Percentiles rank a stretch among this genome's conserved stretches.
Conservation (phyloP, 2,113 vertebrate genomes). For the Edolisoma coerulescens region DNA sequence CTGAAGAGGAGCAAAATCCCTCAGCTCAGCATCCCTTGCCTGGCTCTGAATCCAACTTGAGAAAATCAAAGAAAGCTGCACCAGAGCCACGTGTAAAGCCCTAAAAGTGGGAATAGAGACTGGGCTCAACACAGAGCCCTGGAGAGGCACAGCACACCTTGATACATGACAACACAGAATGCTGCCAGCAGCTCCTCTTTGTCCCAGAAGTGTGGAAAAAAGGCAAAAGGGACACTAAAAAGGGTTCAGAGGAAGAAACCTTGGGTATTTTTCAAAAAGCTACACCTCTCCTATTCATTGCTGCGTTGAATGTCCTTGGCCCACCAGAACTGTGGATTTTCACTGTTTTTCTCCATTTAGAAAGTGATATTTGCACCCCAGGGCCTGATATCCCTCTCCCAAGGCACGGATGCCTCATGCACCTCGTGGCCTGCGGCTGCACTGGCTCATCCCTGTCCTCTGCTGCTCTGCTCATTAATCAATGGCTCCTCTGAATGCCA, state of each 20-base stretch:
- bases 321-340: background rate
- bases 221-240: background rate
- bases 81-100: background rate
- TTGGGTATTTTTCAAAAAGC: background rate
- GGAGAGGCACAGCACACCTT: background rate
- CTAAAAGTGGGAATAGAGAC: background rate
- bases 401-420: background rate
- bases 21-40: background rate
- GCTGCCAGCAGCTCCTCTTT: background rate
- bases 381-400: background rate
- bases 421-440: background rate
- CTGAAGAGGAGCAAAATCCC: background rate
- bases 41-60: background rate
- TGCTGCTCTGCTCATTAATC: slow-evolving; percentile 24
- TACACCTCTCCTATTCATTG: background rate
- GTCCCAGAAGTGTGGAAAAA: fast-evolving
- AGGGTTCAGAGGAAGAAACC: background rate
- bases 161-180: fast-evolving
- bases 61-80: background rate
- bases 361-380: background rate
- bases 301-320: background rate
- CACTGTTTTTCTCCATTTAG: background rate
- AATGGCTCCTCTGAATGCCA: slow-evolving; percentile 41
- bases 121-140: background rate
- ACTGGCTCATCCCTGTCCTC: background rate